Evolutionary conservation across 1,140 invertebrate species (phyloP).

Genomic region (Potamilus streckersoni): DNA sequence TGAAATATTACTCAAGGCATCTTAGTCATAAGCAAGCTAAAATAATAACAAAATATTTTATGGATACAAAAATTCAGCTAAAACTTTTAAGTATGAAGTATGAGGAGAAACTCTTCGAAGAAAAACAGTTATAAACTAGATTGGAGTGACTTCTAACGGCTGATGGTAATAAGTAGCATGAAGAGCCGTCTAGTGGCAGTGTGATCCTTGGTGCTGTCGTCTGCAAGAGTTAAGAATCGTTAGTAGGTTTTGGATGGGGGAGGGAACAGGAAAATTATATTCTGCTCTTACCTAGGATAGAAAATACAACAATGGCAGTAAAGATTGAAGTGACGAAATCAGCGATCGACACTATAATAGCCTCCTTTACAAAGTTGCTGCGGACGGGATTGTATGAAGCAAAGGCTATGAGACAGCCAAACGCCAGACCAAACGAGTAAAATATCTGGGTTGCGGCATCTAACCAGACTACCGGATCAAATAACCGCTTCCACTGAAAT

Average conservation of each 20-base stretch:
- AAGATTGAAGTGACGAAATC: conserved; percentile 58
- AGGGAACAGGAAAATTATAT: no score
- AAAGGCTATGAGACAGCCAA: conserved; percentile 72
- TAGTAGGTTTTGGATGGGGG: background rate
- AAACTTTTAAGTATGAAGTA: no score
- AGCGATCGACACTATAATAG: conserved; percentile 46
- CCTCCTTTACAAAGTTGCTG: conserved; percentile 51
- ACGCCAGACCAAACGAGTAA: conserved; percentile 86
- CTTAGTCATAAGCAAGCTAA: no score
- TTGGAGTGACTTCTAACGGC: no score
- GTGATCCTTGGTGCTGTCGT: background rate
- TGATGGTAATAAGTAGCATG: no score
- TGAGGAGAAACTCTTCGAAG: no score
- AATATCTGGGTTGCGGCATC: conserved; percentile 91
- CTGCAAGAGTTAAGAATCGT: background rate
- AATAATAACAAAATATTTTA: no score
- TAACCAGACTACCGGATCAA: conserved; percentile 74
- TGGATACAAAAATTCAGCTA: no score
- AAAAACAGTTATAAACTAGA: no score
- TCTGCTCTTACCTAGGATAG: conserved; percentile 37
- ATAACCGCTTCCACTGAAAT: conserved; percentile 47
- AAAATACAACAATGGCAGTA: conserved; percentile 53
- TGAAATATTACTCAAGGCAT: no score
- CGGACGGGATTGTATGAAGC: conserved; percentile 77
- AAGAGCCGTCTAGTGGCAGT: background rate